Conservation (phyloP, 1,140 invertebrate genomes). For the Zeugodacus cucurbitae region DNA sequence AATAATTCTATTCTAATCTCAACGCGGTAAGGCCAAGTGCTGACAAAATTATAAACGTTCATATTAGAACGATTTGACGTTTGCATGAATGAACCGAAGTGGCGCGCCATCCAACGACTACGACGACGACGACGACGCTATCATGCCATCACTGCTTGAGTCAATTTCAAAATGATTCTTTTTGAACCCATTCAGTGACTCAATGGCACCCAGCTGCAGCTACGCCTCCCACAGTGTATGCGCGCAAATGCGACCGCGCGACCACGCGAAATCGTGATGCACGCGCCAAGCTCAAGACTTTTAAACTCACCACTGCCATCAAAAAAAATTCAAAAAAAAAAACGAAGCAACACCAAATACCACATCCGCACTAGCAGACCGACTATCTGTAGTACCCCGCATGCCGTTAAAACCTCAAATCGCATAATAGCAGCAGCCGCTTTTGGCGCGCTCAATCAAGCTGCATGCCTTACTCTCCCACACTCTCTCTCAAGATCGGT, state of each 20-base stretch:
- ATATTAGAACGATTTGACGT: conserved; percentile 15
- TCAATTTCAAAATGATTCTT: conserved; percentile 8
- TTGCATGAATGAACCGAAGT: neutral
- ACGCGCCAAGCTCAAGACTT: conserved; percentile 39
- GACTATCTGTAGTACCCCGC: neutral
- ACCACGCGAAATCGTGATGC: conserved; percentile 34
- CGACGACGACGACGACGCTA: neutral
- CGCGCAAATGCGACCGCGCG: neutral
- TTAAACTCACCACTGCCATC: neutral
- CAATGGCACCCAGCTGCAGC: neutral
- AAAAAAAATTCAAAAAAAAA: neutral
- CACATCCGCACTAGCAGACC: neutral
- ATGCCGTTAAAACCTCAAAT: neutral
- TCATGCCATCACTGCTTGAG: neutral
- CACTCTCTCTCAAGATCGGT: neutral
- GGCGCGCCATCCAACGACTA: neutral
- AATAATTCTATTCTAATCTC: conserved; percentile 27
- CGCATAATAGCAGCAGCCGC: neutral
- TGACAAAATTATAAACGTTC: conserved; percentile 22
- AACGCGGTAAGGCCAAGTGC: neutral
- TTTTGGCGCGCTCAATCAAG: neutral
- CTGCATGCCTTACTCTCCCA: neutral
- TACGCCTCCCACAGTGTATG: conserved; percentile 1
- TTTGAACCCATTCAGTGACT: neutral
- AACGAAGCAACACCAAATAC: neutral